phyloP scores from a whole-genome alignment of 1,140 invertebrate genomes.

The Forficula auricularia region DNA sequence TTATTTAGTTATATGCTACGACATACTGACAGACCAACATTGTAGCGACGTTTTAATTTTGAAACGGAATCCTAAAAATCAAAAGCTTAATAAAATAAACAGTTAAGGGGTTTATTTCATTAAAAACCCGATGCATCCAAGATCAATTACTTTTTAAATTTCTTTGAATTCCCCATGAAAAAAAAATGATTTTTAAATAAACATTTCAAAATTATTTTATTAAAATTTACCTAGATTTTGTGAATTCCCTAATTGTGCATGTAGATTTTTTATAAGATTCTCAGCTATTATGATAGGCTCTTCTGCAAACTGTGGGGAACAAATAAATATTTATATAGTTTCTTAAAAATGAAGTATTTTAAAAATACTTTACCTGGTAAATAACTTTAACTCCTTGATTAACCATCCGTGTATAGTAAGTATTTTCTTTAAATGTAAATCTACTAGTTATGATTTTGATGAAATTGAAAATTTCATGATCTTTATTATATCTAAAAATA shows the following conservation, averaged over 20 bases:
- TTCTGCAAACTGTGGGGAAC: constrained; percentile 6
- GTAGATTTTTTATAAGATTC: background rate
- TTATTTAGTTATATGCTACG: too few relatives aligned
- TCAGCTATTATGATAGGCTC: background rate
- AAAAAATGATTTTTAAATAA: too few relatives aligned
- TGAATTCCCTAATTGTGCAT: constrained; percentile 3
- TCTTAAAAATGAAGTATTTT: background rate
- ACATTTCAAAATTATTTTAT: too few relatives aligned
- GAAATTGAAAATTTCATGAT: constrained; percentile 38
- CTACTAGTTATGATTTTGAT: constrained; percentile 28
- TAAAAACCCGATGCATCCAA: too few relatives aligned
- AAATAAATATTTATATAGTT: background rate
- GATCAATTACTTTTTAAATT: too few relatives aligned
- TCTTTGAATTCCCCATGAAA: too few relatives aligned
- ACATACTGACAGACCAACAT: too few relatives aligned
- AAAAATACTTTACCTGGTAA: constrained; percentile 29
- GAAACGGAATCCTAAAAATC: too few relatives aligned
- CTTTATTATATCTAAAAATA: constrained; percentile 26
- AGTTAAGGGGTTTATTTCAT: too few relatives aligned
- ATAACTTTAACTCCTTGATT: constrained; percentile 41
- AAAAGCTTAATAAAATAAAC: too few relatives aligned
- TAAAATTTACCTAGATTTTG: too few relatives aligned
- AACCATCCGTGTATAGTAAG: constrained; percentile 36
- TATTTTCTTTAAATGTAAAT: constrained; percentile 25
- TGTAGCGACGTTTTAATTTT: too few relatives aligned